phyloP scores from a whole-genome alignment of 2,113 vertebrate species.

The Entosphenus tridentatus region DNA sequence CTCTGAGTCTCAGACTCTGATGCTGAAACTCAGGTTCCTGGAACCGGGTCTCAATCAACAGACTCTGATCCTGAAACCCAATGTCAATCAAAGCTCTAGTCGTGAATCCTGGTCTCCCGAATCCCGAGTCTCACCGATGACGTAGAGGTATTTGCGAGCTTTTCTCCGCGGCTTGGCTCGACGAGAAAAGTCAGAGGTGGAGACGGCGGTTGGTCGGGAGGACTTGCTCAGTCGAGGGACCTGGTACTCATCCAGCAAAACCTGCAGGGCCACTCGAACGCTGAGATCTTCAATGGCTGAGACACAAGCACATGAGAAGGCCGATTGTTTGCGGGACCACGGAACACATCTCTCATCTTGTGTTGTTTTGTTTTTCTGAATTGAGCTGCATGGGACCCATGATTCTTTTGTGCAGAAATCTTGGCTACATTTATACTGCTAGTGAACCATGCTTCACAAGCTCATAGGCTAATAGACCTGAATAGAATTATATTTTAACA shows the following conservation, averaged over 20 bases:
- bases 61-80: not conserved
- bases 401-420: no score
- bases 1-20: not conserved
- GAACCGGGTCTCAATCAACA: not conserved
- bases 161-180: constrained; percentile 74
- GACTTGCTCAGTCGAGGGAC: constrained; percentile 43
- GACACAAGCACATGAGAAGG: constrained; percentile 8
- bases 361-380: no score
- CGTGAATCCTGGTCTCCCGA: not conserved
- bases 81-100: not conserved
- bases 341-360: no score
- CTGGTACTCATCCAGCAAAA: constrained; percentile 78
- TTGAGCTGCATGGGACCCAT: no score
- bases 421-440: no score
- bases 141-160: constrained; percentile 91
- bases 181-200: constrained; percentile 47
- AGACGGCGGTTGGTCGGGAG: constrained; percentile 64
- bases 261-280: constrained; percentile 83
- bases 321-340: no score
- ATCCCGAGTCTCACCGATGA: constrained; percentile 40
- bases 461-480: no score
- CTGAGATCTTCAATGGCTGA: constrained; percentile 73
- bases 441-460: no score
- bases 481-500: no score
- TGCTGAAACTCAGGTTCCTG: not conserved